Conservation (phyloP, 2,888 invertebrate genomes). For the Chymomyza procnemis region DNA sequence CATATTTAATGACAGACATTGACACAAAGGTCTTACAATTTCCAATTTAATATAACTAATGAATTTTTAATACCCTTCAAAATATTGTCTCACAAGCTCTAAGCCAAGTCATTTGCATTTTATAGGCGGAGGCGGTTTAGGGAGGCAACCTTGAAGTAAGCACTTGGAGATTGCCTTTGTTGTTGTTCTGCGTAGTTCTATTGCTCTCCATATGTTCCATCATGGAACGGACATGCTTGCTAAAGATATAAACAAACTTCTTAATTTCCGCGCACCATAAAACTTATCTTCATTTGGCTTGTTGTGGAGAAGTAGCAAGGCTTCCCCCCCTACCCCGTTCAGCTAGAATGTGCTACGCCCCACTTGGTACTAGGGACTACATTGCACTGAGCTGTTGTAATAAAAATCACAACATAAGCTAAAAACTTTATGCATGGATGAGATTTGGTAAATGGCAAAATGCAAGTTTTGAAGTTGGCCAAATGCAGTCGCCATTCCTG, state of each 20-base stretch:
- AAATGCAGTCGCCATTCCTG: background rate
- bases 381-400: conserved; percentile 26
- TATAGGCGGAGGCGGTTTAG: background rate
- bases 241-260: conserved; percentile 59
- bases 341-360: background rate
- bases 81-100: background rate
- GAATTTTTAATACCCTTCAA: conserved; percentile 65
- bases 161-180: background rate
- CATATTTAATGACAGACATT: conserved; percentile 56
- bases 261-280: conserved; percentile 73
- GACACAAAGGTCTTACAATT: conserved; percentile 19
- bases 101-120: background rate
- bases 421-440: conserved; percentile 70
- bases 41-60: conserved; percentile 42
- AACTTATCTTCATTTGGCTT: conserved; percentile 66
- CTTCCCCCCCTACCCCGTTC: too few relatives aligned
- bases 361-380: background rate
- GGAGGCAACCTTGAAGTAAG: background rate
- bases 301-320: background rate
- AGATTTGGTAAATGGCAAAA: conserved; percentile 68
- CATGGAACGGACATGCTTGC: conserved; percentile 40
- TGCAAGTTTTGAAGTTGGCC: conserved; percentile 25
- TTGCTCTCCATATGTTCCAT: conserved; percentile 14
- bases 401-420: conserved; percentile 73
- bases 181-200: background rate